These are phyloP conservation scores for Trilocha varians DNA, from an alignment of 2,888 invertebrate genomes.

Conservation along the genomic window DNA sequence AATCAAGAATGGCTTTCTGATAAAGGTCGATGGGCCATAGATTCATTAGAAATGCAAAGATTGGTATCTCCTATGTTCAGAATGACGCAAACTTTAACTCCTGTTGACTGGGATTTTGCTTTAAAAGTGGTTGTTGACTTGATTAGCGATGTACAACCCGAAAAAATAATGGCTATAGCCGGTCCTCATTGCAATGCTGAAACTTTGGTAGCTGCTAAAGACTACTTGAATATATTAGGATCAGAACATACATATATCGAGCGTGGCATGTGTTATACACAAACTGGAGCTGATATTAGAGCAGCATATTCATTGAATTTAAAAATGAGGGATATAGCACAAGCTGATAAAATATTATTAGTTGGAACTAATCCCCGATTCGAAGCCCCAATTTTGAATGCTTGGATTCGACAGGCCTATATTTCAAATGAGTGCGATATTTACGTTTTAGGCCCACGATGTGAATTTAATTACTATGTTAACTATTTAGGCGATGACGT, in stretches of 20 bases:
- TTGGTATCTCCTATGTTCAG: slow-evolving; percentile 93
- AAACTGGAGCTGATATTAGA: slow-evolving; percentile 36
- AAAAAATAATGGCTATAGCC: slow-evolving; percentile 57
- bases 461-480: slow-evolving; percentile 87
- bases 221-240: slow-evolving; percentile 48
- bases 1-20: slow-evolving; percentile 99
- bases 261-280: slow-evolving; percentile 31
- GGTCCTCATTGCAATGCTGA: slow-evolving; percentile 55
- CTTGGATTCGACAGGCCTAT: slow-evolving; percentile 93
- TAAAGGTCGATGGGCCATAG: slow-evolving; percentile 96
- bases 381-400: slow-evolving; percentile 96
- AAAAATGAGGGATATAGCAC: slow-evolving; percentile 81
- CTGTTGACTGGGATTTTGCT: slow-evolving; percentile 95
- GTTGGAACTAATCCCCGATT: slow-evolving; percentile 98
- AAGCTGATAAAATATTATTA: slow-evolving; percentile 89
- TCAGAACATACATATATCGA: slow-evolving; percentile 49
- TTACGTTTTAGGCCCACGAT: slow-evolving; percentile 88
- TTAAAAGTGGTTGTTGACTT: slow-evolving; percentile 79
- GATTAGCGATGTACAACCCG: slow-evolving; percentile 74
- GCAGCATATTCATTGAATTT: slow-evolving; percentile 49
- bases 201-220: slow-evolving; percentile 54
- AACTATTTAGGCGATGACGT: slow-evolving; percentile 34
- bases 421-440: slow-evolving; percentile 90
- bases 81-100: slow-evolving; percentile 78
- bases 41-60: slow-evolving; percentile 95